These are phyloP conservation scores for Dromaius novaehollandiae DNA, from an alignment of 2,113 vertebrate species.

Conservation along the genomic window DNA sequence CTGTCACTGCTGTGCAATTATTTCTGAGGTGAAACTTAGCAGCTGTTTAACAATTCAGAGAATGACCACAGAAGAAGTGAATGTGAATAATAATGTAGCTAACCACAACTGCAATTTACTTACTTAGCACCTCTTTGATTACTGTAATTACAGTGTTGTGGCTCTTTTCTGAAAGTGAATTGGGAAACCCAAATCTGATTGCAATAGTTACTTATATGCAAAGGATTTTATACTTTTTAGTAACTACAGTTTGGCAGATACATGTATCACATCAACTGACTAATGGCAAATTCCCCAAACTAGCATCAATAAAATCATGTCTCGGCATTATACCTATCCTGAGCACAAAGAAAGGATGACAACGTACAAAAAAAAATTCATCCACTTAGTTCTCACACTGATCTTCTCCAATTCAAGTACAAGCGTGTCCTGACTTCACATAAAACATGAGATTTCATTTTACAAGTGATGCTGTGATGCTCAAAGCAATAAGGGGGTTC, in stretches of 20 bases:
- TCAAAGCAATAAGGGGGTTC: not conserved
- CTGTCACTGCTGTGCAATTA: not conserved
- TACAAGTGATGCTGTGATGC: not conserved
- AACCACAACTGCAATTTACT: not conserved
- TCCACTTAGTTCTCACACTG: not conserved
- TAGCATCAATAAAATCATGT: not conserved
- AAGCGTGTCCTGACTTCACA: not conserved
- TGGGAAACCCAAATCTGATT: not conserved
- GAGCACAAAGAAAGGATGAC: not conserved
- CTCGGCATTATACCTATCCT: not conserved
- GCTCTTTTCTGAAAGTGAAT: not conserved
- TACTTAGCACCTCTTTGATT: not conserved
- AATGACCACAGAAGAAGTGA: not conserved
- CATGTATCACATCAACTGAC: not conserved
- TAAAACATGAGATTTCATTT: not conserved
- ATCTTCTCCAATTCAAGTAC: not conserved
- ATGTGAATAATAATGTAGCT: not conserved
- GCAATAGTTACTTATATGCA: not conserved
- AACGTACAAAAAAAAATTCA: not conserved
- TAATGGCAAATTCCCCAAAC: not conserved
- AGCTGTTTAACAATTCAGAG: not conserved
- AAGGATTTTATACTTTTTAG: not conserved
- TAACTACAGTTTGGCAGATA: not conserved
- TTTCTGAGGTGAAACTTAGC: not conserved
- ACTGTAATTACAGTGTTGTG: not conserved